Conservation (phyloP, 2,113 vertebrate genomes). For the Strix aluco region DNA sequence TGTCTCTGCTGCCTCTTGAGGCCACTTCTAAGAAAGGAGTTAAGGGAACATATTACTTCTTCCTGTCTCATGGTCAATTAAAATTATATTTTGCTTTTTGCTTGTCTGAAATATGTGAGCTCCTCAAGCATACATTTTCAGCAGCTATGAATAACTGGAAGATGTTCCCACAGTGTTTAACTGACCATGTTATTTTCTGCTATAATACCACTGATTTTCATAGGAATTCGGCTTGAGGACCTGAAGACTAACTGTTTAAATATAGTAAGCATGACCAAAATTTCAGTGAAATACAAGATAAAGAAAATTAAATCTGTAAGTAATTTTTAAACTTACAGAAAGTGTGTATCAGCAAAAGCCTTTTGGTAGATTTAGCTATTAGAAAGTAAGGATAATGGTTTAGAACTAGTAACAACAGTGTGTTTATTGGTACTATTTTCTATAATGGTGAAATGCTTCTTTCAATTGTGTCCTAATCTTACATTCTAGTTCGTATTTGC, state of each 20-base stretch:
- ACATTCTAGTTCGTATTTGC: slow-evolving; percentile 8
- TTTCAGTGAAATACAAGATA: neutral
- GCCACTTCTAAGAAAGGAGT: neutral
- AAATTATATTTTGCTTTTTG: neutral
- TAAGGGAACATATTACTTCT: neutral
- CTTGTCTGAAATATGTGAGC: neutral
- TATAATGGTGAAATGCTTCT: neutral
- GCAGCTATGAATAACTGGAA: neutral
- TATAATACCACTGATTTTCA: neutral
- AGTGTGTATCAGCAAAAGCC: neutral
- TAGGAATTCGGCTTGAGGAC: neutral
- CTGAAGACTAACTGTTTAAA: neutral
- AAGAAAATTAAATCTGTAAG: neutral
- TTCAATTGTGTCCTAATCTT: neutral
- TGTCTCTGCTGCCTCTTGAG: neutral
- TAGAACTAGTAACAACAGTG: neutral
- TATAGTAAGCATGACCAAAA: neutral
- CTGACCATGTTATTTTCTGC: neutral
- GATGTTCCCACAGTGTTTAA: neutral
- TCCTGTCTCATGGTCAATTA: neutral
- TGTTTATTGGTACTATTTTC: neutral
- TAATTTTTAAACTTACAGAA: neutral
- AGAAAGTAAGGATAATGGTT: neutral
- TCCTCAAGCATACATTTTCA: neutral
- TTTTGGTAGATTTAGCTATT: neutral